These are phyloP conservation scores for Discoglossus pictus DNA, from an alignment of 2,797 vertebrate genomes.

Conservation along the genomic window DNA sequence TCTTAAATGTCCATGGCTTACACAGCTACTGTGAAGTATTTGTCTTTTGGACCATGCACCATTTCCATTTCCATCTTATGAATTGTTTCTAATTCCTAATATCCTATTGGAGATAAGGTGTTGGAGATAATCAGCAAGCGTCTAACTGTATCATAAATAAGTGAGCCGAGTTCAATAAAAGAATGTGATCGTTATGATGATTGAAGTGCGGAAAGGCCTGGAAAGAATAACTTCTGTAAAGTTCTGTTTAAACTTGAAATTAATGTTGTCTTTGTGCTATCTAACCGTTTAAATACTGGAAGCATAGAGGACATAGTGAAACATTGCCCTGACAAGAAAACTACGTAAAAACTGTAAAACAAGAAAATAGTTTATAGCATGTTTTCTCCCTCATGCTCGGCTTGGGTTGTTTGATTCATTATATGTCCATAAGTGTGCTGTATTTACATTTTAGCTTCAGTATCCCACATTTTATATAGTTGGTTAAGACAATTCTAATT, in stretches of 20 bases:
- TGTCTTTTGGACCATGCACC: no score
- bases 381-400: background rate
- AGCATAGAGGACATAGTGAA: constrained; percentile 1
- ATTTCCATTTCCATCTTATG: no score
- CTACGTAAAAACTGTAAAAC: background rate
- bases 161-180: background rate
- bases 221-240: constrained; percentile 6
- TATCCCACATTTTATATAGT: background rate
- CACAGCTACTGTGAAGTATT: no score
- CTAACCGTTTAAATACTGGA: constrained; percentile 10
- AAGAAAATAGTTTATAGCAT: no score
- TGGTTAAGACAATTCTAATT: no score
- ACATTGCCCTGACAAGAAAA: constrained; percentile 11
- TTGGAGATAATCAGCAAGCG: no score
- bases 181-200: background rate
- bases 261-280: background rate
- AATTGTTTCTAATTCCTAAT: no score
- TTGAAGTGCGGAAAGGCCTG: background rate
- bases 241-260: constrained; percentile 24
- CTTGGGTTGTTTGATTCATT: background rate
- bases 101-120: no score
- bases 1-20: no score
- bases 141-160: no score
- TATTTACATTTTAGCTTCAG: background rate
- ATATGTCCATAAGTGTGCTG: background rate